Evolutionary conservation across 2,888 invertebrate species (phyloP), one percentile per base, ranked within the genome.

Genomic region (Copidosoma aretas): DNA sequence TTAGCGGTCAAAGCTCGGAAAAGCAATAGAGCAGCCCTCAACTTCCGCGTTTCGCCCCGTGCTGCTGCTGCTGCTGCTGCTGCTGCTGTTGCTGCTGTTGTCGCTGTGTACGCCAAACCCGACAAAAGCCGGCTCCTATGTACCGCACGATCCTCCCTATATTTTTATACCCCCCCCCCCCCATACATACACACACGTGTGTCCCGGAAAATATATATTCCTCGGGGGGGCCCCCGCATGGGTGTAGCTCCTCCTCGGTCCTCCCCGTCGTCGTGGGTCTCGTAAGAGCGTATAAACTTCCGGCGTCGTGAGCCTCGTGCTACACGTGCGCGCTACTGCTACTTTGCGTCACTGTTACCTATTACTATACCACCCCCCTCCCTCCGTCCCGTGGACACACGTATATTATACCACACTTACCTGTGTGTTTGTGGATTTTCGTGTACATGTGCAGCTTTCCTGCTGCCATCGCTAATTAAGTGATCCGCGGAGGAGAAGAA

Each of bases 241-340:
- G 41, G 32, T 32, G 32, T 32, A 32, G 32, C 43, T 46, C 8
- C 8, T 17, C 17, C 8, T 46, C 49, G 49, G 10, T 14, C 52
- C 19, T 52, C n/a, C 52, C 5, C 32, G 52, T 10, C 52, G 52
- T 21, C 52, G 19, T 21, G 52, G 49, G 21, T n/a, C n/a, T 19
- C 52, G 10, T n/a, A 21, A n/a, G 19, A n/a, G 52, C 52, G 52
- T 4, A 19, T 52, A n/a, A 10, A 52, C 57, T 57, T 57, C 57
- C 57, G 41, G 57, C 64, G 70, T 70, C 70, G 70, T 71, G 71
- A 71, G 49, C 49, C 53, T 58, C 70, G 64, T 70, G 67, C 67
- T 21, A 60, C 70, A 61, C 67, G 58, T 56, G 56, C 43, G 39
- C 17, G 19, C 54, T 49, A 24, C 54, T 46, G 43, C 43, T 46